These are phyloP conservation scores for Gobius niger DNA, from an alignment of 2,113 vertebrate genomes.

Conservation along the genomic window DNA sequence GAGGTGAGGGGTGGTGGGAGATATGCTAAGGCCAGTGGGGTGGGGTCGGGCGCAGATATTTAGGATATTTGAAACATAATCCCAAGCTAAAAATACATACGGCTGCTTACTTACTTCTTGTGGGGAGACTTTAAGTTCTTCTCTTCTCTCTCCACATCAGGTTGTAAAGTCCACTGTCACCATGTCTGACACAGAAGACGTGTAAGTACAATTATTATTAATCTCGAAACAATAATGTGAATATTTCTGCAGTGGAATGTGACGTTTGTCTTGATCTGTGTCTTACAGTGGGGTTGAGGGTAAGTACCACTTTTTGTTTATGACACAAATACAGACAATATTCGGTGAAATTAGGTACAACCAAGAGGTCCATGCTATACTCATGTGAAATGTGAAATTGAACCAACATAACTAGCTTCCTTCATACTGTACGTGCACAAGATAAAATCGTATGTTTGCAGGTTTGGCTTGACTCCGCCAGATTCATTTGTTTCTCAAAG, in stretches of 20 bases:
- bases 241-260: neutral
- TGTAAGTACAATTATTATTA: constrained; percentile 81
- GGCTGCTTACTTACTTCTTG: neutral
- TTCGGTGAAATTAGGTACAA: constrained; percentile 16
- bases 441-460: constrained; percentile 49
- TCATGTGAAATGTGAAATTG: constrained; percentile 12
- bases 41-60: constrained; percentile 38
- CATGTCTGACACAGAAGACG: constrained; percentile 95
- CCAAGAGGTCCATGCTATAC: constrained; percentile 49
- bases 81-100: constrained; percentile 63
- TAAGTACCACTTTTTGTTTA: constrained; percentile 73
- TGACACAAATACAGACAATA: neutral
- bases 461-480: constrained; percentile 74
- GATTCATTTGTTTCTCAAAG: constrained; percentile 42
- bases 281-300: constrained; percentile 86
- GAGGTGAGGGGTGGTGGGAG: constrained; percentile 6
- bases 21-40: constrained; percentile 14
- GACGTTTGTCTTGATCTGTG: constrained; percentile 36
- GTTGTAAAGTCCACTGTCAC: constrained; percentile 75
- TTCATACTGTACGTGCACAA: constrained; percentile 25
- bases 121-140: constrained; percentile 22
- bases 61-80: constrained; percentile 62
- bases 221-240: neutral
- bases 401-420: constrained; percentile 43
- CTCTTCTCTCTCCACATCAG: constrained; percentile 62